These are phyloP conservation scores for Galagoides demidoff DNA, from an alignment of 2,797 vertebrate species.

Conservation along the genomic window DNA sequence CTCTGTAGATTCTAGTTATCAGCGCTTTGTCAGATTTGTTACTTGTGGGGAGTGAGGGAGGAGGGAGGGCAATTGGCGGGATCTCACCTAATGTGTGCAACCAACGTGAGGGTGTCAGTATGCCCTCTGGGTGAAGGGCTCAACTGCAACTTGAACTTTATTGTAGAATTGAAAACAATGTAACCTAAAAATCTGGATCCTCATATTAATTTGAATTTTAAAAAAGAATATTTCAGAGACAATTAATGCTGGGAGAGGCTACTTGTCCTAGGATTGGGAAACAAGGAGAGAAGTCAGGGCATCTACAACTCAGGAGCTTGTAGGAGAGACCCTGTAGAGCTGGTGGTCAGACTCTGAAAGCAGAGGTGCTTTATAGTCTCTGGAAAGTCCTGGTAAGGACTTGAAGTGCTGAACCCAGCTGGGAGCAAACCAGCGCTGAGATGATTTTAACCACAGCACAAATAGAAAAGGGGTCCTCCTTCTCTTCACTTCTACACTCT, in stretches of 20 bases:
- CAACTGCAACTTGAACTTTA: too few relatives aligned
- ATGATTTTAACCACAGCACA: neutral
- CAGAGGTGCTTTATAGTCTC: neutral
- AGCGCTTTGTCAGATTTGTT: too few relatives aligned
- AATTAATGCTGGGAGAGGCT: neutral
- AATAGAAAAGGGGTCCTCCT: rapidly evolving
- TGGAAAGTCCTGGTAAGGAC: neutral
- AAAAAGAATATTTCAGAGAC: neutral
- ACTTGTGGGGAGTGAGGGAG: too few relatives aligned
- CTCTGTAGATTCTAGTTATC: too few relatives aligned
- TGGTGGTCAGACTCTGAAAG: neutral
- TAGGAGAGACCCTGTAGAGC: neutral
- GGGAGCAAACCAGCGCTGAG: neutral
- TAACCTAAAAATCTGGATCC: too few relatives aligned
- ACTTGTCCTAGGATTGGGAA: neutral
- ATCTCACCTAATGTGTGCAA: too few relatives aligned
- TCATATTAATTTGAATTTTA: too few relatives aligned
- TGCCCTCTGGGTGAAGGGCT: too few relatives aligned
- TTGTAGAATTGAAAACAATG: too few relatives aligned
- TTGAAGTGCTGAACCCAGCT: neutral
- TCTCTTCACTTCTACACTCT: neutral
- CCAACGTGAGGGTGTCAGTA: too few relatives aligned
- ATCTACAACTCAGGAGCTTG: neutral
- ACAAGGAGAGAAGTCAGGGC: neutral
- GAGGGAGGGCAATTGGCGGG: too few relatives aligned